phyloP scores from a whole-genome alignment of 1,140 invertebrate species.

The Drosophila serrata region DNA sequence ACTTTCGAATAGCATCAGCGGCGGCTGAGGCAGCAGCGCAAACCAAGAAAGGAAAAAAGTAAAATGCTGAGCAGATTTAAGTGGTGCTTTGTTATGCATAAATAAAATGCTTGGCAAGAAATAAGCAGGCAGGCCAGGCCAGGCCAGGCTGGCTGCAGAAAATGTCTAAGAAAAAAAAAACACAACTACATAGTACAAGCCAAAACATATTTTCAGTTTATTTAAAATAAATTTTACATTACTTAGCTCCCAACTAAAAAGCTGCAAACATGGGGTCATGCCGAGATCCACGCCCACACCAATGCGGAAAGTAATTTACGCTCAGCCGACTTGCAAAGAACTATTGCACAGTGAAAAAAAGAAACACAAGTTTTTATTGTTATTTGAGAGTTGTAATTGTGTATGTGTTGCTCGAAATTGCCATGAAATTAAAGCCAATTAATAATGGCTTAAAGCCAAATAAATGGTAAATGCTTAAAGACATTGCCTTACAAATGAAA shows the following conservation, averaged over 20 bases:
- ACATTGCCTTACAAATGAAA: background rate
- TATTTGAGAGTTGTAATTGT: background rate
- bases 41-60: conserved; percentile 36
- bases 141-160: conserved; percentile 7
- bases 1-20: conserved; percentile 73
- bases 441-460: background rate
- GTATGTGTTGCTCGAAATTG: background rate
- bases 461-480: background rate
- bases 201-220: conserved; percentile 82
- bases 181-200: conserved; percentile 24
- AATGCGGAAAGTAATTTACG: conserved; percentile 73
- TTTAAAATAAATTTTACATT: conserved; percentile 84
- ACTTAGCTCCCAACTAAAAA: conserved; percentile 67
- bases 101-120: conserved; percentile 78
- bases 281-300: conserved; percentile 15
- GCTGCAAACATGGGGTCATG: conserved; percentile 56
- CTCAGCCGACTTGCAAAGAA: conserved; percentile 50
- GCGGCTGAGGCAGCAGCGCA: conserved; percentile 34
- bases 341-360: conserved; percentile 25
- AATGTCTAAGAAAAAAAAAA: conserved; percentile 19
- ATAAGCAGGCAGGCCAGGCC: conserved; percentile 55
- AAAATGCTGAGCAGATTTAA: conserved; percentile 79
- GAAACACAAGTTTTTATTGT: background rate
- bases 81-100: conserved; percentile 83
- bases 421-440: background rate